Evolutionary conservation across 2,113 vertebrate species (phyloP).

Genomic region (Herpetotheres cachinnans): DNA sequence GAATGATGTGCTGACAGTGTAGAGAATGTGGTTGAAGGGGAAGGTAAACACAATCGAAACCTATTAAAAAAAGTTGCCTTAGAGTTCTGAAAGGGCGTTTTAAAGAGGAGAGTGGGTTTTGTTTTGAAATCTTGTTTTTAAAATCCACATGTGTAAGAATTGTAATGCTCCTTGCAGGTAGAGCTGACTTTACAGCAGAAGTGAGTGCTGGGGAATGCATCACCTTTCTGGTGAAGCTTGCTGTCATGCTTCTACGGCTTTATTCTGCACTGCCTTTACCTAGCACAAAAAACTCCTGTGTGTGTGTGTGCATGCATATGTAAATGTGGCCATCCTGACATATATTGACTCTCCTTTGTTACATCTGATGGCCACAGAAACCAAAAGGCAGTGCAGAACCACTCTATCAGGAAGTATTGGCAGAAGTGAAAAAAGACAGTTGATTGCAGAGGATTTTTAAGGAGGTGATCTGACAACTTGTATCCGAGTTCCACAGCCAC

Average conservation of each 20-base stretch:
- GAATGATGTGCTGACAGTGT: neutral
- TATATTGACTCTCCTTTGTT: neutral
- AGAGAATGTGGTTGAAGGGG: neutral
- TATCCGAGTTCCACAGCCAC: neutral
- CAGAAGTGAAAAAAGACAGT: neutral
- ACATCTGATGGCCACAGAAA: neutral
- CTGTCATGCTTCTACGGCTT: neutral
- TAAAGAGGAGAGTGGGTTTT: neutral
- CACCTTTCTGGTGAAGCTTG: neutral
- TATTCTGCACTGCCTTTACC: neutral
- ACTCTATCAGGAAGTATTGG: neutral
- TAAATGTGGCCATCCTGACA: neutral
- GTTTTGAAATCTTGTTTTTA: conserved; percentile 2
- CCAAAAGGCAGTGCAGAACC: neutral
- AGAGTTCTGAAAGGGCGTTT: neutral
- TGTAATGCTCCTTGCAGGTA: neutral
- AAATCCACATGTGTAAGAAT: neutral
- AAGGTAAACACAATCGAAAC: neutral
- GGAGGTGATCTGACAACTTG: neutral
- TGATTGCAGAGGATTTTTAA: neutral
- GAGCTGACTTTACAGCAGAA: neutral
- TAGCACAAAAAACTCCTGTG: neutral
- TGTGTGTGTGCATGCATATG: neutral
- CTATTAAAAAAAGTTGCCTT: neutral
- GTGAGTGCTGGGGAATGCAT: neutral